phyloP scores from a whole-genome alignment of 2,888 invertebrate genomes.

The Watsonalla cultraria region DNA sequence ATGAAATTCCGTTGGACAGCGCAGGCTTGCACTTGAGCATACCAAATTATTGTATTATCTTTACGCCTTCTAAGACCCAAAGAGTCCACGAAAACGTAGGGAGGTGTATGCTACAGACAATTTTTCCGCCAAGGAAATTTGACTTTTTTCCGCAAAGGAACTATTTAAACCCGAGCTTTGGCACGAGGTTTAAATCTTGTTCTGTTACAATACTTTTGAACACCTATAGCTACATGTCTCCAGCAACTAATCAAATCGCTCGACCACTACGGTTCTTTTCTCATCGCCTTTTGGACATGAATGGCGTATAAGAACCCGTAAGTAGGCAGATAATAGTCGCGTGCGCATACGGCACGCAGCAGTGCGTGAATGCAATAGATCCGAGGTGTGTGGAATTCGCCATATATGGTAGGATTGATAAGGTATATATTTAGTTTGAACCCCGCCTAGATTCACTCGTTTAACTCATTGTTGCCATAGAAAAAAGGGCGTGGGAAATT shows the following conservation, averaged over 20 bases:
- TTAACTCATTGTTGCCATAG: constrained; percentile 28
- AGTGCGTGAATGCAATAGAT: constrained; percentile 29
- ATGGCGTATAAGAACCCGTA: constrained; percentile 20
- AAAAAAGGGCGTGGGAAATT: constrained; percentile 51
- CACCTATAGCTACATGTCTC: no score
- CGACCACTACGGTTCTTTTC: no score
- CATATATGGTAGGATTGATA: constrained; percentile 53
- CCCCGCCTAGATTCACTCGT: constrained; percentile 32
- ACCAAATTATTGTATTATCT: not conserved
- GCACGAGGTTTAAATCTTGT: no score
- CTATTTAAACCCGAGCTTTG: no score
- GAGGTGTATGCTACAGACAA: no score
- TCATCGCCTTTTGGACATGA: constrained; percentile 18
- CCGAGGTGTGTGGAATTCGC: constrained; percentile 56
- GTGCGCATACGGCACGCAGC: constrained; percentile 20
- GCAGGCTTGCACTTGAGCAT: not conserved
- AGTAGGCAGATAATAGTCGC: constrained; percentile 18
- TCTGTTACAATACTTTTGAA: no score
- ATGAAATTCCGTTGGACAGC: constrained; percentile 13
- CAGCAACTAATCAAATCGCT: no score
- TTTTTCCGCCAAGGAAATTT: no score
- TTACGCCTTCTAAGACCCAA: no score
- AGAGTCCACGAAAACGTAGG: no score
- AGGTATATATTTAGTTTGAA: constrained; percentile 20
- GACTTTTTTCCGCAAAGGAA: no score